phyloP scores from a whole-genome alignment of 2,888 invertebrate species.

The Prosopocoilus inquinatus region DNA sequence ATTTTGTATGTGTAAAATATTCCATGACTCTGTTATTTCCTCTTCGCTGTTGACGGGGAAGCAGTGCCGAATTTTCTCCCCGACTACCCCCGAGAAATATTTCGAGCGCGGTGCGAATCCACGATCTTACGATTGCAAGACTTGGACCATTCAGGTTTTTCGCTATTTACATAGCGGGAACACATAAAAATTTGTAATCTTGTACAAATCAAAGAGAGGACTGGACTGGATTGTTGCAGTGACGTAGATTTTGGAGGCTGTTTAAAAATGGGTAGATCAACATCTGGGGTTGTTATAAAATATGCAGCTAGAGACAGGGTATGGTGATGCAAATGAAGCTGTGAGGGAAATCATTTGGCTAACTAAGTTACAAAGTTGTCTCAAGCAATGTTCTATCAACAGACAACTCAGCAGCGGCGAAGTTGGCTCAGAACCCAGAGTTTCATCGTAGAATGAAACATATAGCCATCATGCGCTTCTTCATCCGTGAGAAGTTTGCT shows the following conservation, averaged over 20 bases:
- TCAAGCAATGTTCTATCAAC: slow-evolving; percentile 30
- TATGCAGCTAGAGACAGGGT: slow-evolving; percentile 21
- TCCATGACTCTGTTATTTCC: too few relatives aligned
- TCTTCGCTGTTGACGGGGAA: too few relatives aligned
- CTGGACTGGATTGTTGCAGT: not conserved
- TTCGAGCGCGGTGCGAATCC: too few relatives aligned
- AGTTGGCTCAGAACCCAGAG: slow-evolving; percentile 36
- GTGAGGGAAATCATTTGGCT: slow-evolving; percentile 36
- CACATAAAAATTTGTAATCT: too few relatives aligned
- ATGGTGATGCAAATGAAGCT: slow-evolving; percentile 32
- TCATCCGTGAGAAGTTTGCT: slow-evolving; percentile 33
- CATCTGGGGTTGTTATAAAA: too few relatives aligned
- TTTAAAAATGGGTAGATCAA: too few relatives aligned
- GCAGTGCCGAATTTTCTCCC: too few relatives aligned
- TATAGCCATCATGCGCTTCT: slow-evolving; percentile 35
- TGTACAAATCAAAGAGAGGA: not conserved
- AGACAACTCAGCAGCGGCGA: slow-evolving; percentile 36
- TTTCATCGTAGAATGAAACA: slow-evolving; percentile 38
- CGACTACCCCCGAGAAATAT: too few relatives aligned
- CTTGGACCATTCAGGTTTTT: too few relatives aligned
- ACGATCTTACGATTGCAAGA: too few relatives aligned
- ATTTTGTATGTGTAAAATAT: too few relatives aligned
- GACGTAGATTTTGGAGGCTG: not conserved
- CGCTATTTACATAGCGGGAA: too few relatives aligned
- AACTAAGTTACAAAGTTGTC: slow-evolving; percentile 27